Conservation (phyloP, 1,140 invertebrate genomes). For the Caerostris darwini region DNA sequence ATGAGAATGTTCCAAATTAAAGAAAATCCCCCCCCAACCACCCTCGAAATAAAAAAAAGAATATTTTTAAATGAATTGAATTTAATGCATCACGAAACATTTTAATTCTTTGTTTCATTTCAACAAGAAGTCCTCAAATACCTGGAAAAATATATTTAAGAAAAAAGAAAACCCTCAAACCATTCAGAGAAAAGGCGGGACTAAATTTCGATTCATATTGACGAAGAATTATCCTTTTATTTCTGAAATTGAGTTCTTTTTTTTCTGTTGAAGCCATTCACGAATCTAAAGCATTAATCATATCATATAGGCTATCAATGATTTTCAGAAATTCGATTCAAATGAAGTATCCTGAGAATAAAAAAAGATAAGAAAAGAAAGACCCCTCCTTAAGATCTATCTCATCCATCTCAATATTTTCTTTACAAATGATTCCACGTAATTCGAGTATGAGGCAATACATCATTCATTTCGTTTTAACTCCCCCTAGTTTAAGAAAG, state of each 20-base stretch:
- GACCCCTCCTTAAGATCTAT: background rate
- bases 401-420: conserved; percentile 37
- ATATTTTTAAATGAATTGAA: too few relatives aligned
- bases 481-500: background rate
- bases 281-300: conserved; percentile 16
- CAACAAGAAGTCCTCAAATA: too few relatives aligned
- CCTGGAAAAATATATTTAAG: background rate
- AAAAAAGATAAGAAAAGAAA: too few relatives aligned
- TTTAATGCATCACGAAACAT: too few relatives aligned
- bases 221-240: background rate
- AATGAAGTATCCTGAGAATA: conserved; percentile 35
- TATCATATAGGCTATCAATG: conserved; percentile 40
- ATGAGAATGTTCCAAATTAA: too few relatives aligned
- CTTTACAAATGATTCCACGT: conserved; percentile 50
- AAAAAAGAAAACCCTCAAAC: background rate
- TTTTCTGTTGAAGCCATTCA: background rate
- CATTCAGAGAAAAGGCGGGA: background rate
- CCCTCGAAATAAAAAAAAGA: too few relatives aligned
- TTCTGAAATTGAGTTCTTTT: background rate
- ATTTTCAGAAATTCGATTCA: conserved; percentile 27
- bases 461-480: conserved; percentile 11
- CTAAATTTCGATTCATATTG: background rate
- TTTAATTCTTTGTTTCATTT: too few relatives aligned
- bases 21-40: too few relatives aligned
- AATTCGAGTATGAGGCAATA: conserved; percentile 20